Evolutionary conservation across 2,888 invertebrate species (phyloP).

Genomic region (Ectemnius cavifrons): DNA sequence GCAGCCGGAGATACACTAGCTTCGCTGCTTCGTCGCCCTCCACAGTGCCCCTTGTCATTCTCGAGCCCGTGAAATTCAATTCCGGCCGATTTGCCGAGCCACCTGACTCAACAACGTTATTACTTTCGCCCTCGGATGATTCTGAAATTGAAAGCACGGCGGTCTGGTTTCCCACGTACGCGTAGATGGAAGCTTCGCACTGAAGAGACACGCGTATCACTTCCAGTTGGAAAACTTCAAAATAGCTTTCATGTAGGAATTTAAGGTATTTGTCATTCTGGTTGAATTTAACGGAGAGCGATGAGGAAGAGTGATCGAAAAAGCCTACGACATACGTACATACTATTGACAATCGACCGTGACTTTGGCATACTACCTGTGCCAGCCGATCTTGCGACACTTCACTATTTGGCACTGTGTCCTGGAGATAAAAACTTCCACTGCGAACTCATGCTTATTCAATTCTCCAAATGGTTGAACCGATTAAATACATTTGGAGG

Average conservation of each 20-base stretch:
- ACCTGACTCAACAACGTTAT: constrained; percentile 32
- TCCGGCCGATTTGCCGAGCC: constrained; percentile 31
- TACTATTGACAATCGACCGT: constrained; percentile 3
- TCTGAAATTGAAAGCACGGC: constrained; percentile 39
- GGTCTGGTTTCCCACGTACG: not conserved
- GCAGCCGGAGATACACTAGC: not conserved
- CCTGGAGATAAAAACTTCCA: too few relatives aligned
- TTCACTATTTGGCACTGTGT: not conserved
- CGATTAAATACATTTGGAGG: too few relatives aligned
- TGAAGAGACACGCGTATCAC: too few relatives aligned
- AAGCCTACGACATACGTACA: too few relatives aligned
- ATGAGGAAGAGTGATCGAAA: too few relatives aligned
- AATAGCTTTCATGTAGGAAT: too few relatives aligned
- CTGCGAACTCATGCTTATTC: too few relatives aligned
- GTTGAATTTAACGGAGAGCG: too few relatives aligned
- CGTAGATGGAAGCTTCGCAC: too few relatives aligned
- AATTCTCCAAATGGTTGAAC: too few relatives aligned
- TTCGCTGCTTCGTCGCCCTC: constrained; percentile 13
- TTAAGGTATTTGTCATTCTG: too few relatives aligned
- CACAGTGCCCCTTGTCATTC: constrained; percentile 19
- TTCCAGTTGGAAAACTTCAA: too few relatives aligned
- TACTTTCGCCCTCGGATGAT: constrained; percentile 40
- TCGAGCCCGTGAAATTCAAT: constrained; percentile 49
- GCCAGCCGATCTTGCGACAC: constrained; percentile 2
- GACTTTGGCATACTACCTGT: not conserved